Evolutionary conservation across 2,113 vertebrate genomes (phyloP).

Genomic region (Ciconia stormi): DNA sequence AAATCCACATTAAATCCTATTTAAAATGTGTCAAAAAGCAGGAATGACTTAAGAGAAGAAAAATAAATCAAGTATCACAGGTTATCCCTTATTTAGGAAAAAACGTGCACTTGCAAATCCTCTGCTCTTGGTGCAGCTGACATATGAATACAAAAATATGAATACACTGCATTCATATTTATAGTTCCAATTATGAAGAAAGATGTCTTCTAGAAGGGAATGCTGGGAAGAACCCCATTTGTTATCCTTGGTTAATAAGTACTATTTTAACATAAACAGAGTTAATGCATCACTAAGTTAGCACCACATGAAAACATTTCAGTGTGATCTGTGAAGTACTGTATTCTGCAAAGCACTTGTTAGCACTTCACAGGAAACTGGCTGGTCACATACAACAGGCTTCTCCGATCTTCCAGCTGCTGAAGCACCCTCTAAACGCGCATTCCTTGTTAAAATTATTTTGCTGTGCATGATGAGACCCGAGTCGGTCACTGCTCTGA

Average conservation of each 20-base stretch:
- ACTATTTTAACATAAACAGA: conserved; percentile 36
- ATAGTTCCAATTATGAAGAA: conserved; percentile 43
- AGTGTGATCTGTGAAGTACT: background rate
- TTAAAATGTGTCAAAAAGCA: conserved; percentile 28
- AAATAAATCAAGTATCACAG: background rate
- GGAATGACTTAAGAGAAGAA: background rate
- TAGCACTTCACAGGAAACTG: background rate
- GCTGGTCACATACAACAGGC: background rate
- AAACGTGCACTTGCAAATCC: background rate
- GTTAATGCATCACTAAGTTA: background rate
- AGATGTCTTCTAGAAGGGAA: background rate
- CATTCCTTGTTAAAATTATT: background rate
- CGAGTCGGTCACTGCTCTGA: background rate
- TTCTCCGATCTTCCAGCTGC: background rate
- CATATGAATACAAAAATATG: background rate
- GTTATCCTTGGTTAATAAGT: background rate
- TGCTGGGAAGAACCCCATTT: conserved; percentile 8
- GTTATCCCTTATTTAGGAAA: background rate
- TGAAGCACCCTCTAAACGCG: background rate
- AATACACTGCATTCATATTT: conserved; percentile 12
- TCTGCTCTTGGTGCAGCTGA: background rate
- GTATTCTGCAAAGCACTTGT: background rate
- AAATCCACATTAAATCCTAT: conserved; percentile 11
- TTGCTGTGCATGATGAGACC: background rate
- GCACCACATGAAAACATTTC: background rate